Evolutionary conservation across 2,797 vertebrate genomes (phyloP).

Genomic region (Falco berigora): DNA sequence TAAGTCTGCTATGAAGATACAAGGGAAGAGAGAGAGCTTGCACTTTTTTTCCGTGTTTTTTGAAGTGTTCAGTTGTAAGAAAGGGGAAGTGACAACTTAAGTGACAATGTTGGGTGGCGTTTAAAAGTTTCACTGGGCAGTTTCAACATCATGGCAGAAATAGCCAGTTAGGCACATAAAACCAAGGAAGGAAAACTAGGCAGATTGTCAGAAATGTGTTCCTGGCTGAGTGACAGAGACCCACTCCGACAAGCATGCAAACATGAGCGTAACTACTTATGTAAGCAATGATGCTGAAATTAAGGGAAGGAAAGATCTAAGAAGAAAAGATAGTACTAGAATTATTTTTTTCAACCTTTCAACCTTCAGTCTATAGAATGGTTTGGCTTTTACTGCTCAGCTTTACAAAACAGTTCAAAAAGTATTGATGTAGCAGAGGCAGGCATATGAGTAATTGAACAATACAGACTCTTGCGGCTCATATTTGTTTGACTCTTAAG

Average conservation of each 20-base stretch:
- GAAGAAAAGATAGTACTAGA: background rate
- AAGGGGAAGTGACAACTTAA: background rate
- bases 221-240: background rate
- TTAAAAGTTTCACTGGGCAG: background rate
- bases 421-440: background rate
- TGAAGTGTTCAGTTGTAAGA: background rate
- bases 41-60: background rate
- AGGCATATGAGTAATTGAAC: background rate
- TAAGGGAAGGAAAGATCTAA: background rate
- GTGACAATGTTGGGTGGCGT: background rate
- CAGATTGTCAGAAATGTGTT: background rate
- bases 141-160: background rate
- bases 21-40: background rate
- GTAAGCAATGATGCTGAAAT: background rate
- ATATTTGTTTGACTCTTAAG: background rate
- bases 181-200: background rate
- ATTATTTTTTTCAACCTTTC: background rate
- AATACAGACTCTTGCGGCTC: background rate
- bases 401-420: background rate
- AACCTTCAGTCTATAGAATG: background rate
- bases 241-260: background rate
- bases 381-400: background rate
- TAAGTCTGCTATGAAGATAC: background rate
- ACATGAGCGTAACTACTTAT: background rate
- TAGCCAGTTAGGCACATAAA: background rate